These are phyloP conservation scores for Elmis aenea DNA, from an alignment of 2,888 invertebrate genomes.

Conservation along the genomic window DNA sequence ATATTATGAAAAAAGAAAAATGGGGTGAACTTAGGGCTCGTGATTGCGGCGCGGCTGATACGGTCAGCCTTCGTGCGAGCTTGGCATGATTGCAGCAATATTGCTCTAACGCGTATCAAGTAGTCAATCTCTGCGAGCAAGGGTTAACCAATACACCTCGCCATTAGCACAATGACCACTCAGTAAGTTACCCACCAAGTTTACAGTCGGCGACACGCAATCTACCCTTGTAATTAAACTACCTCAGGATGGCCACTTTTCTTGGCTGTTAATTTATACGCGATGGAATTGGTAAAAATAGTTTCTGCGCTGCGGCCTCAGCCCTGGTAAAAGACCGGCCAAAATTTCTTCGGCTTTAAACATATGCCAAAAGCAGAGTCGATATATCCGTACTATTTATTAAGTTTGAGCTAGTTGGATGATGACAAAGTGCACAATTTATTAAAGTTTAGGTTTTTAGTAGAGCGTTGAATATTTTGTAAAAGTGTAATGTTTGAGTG, in stretches of 20 bases:
- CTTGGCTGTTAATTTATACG: too few relatives aligned
- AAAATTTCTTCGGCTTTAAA: too few relatives aligned
- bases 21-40: constrained; percentile 11
- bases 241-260: constrained; percentile 21
- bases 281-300: too few relatives aligned
- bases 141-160: constrained; percentile 42
- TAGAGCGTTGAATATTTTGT: constrained; percentile 31
- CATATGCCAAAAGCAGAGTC: too few relatives aligned
- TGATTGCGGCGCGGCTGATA: constrained; percentile 16
- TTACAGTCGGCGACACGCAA: constrained; percentile 29
- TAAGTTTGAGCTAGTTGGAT: too few relatives aligned
- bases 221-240: constrained; percentile 21
- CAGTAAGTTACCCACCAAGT: constrained; percentile 27
- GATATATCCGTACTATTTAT: too few relatives aligned
- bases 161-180: constrained; percentile 44
- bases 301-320: too few relatives aligned
- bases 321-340: too few relatives aligned
- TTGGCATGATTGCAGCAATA: constrained; percentile 44
- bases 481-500: constrained; percentile 36
- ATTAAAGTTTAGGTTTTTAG: constrained; percentile 25
- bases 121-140: constrained; percentile 40
- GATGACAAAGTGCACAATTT: constrained; percentile 27
- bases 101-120: constrained; percentile 40
- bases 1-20: constrained; percentile 21
- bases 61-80: constrained; percentile 25